Conservation (phyloP, 2,797 vertebrate species). For the Phrynocephalus forsythii region DNA sequence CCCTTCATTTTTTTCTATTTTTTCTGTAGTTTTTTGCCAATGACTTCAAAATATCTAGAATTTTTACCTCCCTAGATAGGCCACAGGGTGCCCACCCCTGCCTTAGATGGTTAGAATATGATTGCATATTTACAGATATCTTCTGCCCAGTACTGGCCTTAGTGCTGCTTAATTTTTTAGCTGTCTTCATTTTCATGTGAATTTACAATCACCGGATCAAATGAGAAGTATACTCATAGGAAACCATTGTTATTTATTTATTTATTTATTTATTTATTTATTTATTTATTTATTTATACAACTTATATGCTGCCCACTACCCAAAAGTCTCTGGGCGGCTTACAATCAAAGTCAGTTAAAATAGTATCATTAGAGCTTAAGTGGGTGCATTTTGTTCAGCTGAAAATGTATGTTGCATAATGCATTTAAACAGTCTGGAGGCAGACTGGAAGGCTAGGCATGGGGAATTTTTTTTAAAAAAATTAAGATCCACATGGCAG, state of each 20-base stretch:
- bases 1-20: no score
- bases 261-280: no score
- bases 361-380: not conserved
- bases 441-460: not conserved
- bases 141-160: not conserved
- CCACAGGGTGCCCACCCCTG: no score
- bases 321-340: no score
- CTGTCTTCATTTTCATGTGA: conserved; percentile 1
- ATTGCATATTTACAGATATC: not conserved
- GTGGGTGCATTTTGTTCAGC: not conserved
- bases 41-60: no score
- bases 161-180: not conserved
- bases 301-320: no score
- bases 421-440: not conserved
- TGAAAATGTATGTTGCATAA: not conserved
- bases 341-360: not conserved
- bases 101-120: not conserved
- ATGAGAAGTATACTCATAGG: no score
- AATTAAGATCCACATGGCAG: not conserved
- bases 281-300: no score
- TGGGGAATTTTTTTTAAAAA: not conserved
- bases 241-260: no score
- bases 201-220: not conserved
- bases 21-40: no score
- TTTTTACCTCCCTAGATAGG: no score